Conservation (phyloP, 1,140 invertebrate genomes). For the Mycetomoellerius zeteki region DNA sequence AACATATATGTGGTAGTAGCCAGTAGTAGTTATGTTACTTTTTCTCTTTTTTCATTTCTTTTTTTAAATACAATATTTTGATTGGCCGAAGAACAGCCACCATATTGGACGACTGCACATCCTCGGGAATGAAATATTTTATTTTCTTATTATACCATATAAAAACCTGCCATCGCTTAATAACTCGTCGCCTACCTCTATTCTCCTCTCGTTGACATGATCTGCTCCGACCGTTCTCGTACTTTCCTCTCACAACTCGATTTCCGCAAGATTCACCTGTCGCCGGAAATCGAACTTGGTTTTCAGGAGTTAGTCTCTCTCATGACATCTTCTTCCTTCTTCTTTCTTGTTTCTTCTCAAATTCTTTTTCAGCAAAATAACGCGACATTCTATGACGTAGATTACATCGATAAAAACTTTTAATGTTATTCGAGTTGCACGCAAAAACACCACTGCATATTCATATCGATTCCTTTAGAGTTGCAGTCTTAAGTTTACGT, state of each 20-base stretch:
- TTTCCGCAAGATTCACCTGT: conserved; percentile 24
- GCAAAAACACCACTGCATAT: background rate
- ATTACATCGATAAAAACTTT: background rate
- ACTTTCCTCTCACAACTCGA: background rate
- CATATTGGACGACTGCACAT: too few relatives aligned
- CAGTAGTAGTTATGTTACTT: too few relatives aligned
- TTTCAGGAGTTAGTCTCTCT: background rate
- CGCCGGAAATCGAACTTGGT: conserved; percentile 38
- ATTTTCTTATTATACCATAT: too few relatives aligned
- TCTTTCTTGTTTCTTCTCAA: background rate
- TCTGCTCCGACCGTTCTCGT: background rate
- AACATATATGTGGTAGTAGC: too few relatives aligned
- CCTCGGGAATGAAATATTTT: too few relatives aligned
- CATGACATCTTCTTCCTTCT: background rate
- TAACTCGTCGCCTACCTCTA: conserved; percentile 8
- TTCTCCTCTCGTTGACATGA: background rate
- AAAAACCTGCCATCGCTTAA: background rate
- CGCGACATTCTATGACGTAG: background rate
- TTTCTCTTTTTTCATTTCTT: too few relatives aligned
- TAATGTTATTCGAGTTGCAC: background rate
- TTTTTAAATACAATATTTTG: too few relatives aligned
- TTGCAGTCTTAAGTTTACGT: background rate
- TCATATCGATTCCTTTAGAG: background rate
- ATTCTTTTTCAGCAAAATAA: background rate
- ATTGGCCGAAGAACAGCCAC: too few relatives aligned